Evolutionary conservation across 1,140 invertebrate species (phyloP).

Genomic region (Carcinoscorpius rotundicauda): DNA sequence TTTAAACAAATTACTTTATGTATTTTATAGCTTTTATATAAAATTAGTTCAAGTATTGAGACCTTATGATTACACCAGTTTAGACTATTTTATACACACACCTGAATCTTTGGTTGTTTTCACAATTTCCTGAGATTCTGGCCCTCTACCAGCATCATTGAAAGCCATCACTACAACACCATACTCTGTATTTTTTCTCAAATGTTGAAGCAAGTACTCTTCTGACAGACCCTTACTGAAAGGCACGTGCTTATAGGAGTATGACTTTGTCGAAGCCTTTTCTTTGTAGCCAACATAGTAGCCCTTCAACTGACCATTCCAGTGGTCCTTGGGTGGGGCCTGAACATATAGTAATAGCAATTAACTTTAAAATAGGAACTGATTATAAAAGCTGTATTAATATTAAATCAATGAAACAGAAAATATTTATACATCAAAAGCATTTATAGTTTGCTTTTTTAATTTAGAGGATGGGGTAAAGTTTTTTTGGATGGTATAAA

Average conservation of each 20-base stretch:
- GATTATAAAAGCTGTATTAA: no score
- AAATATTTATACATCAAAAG: no score
- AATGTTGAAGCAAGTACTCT: constrained; percentile 20
- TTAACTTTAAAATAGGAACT: no score
- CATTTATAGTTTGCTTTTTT: no score
- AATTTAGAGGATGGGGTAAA: no score
- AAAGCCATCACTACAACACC: constrained; percentile 23
- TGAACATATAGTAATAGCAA: not conserved
- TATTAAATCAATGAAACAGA: no score
- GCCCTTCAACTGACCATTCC: constrained; percentile 34
- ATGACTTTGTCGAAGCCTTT: constrained; percentile 75
- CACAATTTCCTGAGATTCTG: constrained; percentile 22
- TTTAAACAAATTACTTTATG: not conserved
- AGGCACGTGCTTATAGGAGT: constrained; percentile 82
- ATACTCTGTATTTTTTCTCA: constrained; percentile 21
- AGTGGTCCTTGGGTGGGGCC: constrained; percentile 19
- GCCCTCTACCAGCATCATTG: constrained; percentile 23
- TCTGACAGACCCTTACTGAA: constrained; percentile 56
- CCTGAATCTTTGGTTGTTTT: constrained; percentile 21
- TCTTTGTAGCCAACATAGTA: constrained; percentile 41
- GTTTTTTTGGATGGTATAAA: no score
- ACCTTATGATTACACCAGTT: not conserved
- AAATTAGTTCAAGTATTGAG: not conserved
- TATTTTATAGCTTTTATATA: not conserved
- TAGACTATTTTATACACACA: not conserved